These are phyloP conservation scores for Mellivora capensis DNA, from an alignment of 2,113 vertebrate genomes.

Conservation along the genomic window DNA sequence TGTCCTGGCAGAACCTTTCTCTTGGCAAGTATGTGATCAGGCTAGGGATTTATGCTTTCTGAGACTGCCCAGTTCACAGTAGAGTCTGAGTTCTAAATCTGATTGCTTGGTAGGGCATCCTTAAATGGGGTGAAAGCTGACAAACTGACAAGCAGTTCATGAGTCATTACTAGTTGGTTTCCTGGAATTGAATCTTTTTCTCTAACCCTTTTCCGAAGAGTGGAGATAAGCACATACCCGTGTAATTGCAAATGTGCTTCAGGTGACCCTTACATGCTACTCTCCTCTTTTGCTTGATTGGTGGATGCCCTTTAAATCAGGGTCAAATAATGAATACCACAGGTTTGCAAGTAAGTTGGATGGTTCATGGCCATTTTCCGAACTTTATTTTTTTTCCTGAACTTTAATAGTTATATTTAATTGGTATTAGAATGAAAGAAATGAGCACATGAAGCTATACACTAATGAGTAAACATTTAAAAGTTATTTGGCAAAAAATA, in stretches of 20 bases:
- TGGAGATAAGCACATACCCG: not conserved
- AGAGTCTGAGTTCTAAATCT: not conserved
- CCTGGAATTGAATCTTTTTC: not conserved
- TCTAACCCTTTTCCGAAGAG: not conserved
- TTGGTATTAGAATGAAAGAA: not conserved
- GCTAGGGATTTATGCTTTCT: not conserved
- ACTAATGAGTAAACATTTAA: not conserved
- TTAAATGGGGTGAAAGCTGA: not conserved
- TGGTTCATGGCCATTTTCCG: not conserved
- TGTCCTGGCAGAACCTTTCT: not conserved
- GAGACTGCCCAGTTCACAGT: not conserved
- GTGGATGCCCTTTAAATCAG: not conserved
- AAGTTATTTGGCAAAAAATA: not conserved
- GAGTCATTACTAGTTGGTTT: not conserved
- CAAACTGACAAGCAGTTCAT: not conserved
- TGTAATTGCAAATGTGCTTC: not conserved
- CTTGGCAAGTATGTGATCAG: not conserved
- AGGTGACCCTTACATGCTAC: not conserved
- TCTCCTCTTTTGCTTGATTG: not conserved
- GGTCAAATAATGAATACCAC: not conserved
- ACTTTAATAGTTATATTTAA: not conserved
- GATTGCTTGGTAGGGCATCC: not conserved
- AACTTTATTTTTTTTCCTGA: not conserved
- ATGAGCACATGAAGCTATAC: not conserved
- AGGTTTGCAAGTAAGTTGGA: not conserved